Evolutionary conservation across 2,797 vertebrate genomes (phyloP).

Genomic region (Alauda arvensis): DNA sequence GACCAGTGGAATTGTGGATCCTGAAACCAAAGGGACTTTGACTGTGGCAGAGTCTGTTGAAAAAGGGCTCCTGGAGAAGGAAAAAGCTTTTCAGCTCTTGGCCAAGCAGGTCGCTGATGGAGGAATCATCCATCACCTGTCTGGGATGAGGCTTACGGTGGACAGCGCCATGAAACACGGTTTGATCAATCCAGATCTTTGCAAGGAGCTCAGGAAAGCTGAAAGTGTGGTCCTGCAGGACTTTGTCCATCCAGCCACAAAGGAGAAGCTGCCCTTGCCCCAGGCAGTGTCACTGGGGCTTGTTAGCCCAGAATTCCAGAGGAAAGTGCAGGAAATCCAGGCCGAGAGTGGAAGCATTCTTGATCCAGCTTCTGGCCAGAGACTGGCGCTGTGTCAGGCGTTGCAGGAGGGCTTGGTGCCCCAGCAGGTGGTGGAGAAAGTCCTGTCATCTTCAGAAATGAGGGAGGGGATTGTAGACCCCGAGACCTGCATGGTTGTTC

Average conservation of each 20-base stretch:
- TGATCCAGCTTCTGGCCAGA: conserved; percentile 72
- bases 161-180: conserved; percentile 78
- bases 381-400: conserved; percentile 75
- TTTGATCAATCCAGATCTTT: conserved; percentile 76
- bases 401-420: conserved; percentile 76
- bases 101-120: conserved; percentile 86
- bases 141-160: conserved; percentile 86
- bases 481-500: conserved; percentile 75
- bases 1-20: conserved; percentile 86
- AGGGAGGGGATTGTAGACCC: conserved; percentile 80
- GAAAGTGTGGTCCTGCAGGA: conserved; percentile 58
- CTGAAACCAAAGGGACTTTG: conserved; percentile 76
- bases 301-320: conserved; percentile 51
- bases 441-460: conserved; percentile 66
- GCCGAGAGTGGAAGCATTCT: conserved; percentile 64
- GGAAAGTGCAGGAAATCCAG: conserved; percentile 68
- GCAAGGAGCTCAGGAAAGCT: conserved; percentile 71
- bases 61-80: conserved; percentile 76
- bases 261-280: conserved; percentile 55
- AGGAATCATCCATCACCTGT: conserved; percentile 88
- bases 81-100: conserved; percentile 77
- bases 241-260: conserved; percentile 53
- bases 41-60: conserved; percentile 78
- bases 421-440: conserved; percentile 59
- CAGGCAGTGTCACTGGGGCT: conserved; percentile 52